These are phyloP conservation scores for Neoascia interrupta DNA, from an alignment of 2,888 invertebrate species.

Conservation along the genomic window DNA sequence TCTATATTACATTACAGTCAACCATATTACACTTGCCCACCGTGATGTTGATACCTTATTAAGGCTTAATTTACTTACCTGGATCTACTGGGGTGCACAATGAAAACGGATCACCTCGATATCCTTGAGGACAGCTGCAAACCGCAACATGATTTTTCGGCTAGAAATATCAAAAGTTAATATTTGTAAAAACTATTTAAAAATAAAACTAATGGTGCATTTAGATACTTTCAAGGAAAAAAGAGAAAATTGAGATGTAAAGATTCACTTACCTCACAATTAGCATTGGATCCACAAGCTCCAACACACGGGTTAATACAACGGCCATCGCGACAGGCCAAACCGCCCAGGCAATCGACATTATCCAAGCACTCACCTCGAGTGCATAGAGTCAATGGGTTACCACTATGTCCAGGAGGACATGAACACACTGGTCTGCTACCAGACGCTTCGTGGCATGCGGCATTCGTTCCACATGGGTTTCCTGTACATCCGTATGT, in stretches of 20 bases:
- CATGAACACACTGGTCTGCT: constrained; percentile 91
- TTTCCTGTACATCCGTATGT: constrained; percentile 81
- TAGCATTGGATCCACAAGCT: constrained; percentile 87
- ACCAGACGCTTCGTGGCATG: constrained; percentile 83
- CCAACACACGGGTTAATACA: constrained; percentile 90
- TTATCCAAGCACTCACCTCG: constrained; percentile 89
- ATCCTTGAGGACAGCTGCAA: constrained; percentile 89
- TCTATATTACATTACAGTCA: no score
- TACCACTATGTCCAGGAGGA: constrained; percentile 88
- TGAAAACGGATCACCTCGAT: constrained; percentile 88
- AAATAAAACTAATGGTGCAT: background rate
- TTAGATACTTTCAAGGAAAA: background rate
- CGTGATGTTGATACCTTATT: no score
- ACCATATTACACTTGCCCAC: no score
- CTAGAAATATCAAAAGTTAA: constrained; percentile 73
- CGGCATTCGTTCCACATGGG: constrained; percentile 86
- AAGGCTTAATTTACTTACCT: constrained; percentile 80
- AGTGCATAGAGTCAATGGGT: constrained; percentile 87
- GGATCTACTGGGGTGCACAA: constrained; percentile 87
- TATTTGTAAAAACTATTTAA: background rate
- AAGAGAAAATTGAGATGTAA: background rate
- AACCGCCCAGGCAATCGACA: constrained; percentile 87
- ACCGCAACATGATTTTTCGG: constrained; percentile 88
- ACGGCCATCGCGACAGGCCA: constrained; percentile 87
- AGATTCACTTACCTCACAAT: constrained; percentile 84